These are phyloP conservation scores for Piprites chloris DNA, from an alignment of 2,113 vertebrate species.

Conservation along the genomic window DNA sequence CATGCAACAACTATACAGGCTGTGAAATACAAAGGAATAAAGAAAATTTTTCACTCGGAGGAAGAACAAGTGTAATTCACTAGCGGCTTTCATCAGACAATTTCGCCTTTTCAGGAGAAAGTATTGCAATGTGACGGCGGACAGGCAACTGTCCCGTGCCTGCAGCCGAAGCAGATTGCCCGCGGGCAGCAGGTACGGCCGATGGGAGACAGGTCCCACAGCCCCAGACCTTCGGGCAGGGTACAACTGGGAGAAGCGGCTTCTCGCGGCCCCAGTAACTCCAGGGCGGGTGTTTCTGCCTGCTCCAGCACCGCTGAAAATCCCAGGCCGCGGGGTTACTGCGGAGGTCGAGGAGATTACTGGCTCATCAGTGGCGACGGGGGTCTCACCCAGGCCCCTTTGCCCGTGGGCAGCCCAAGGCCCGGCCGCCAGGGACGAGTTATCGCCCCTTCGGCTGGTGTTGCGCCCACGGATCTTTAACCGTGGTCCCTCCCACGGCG, in stretches of 20 bases:
- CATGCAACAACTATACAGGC: background rate
- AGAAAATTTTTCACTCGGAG: background rate
- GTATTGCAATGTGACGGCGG: fast-evolving
- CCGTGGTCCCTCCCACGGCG: background rate
- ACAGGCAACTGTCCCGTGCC: background rate
- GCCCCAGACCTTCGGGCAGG: fast-evolving
- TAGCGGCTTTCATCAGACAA: background rate
- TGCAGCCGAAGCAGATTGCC: background rate
- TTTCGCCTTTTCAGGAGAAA: background rate
- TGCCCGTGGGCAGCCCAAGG: background rate
- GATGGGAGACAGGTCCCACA: background rate
- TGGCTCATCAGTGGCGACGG: fast-evolving
- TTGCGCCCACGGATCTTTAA: background rate
- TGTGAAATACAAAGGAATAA: background rate
- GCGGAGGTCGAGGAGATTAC: background rate
- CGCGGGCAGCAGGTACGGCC: background rate
- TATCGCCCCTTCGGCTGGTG: background rate
- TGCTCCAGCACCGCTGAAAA: background rate
- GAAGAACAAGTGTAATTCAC: conserved; percentile 6
- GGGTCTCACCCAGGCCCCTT: background rate
- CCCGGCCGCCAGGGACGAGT: fast-evolving
- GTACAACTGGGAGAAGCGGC: background rate
- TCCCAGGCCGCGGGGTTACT: background rate
- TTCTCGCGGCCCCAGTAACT: background rate
- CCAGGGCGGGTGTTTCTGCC: fast-evolving